Percentiles rank a stretch among this genome's conserved stretches.
These are phyloP conservation scores for Anorthoa munda DNA, from an alignment of 2,888 invertebrate species.

Conservation along the genomic window DNA sequence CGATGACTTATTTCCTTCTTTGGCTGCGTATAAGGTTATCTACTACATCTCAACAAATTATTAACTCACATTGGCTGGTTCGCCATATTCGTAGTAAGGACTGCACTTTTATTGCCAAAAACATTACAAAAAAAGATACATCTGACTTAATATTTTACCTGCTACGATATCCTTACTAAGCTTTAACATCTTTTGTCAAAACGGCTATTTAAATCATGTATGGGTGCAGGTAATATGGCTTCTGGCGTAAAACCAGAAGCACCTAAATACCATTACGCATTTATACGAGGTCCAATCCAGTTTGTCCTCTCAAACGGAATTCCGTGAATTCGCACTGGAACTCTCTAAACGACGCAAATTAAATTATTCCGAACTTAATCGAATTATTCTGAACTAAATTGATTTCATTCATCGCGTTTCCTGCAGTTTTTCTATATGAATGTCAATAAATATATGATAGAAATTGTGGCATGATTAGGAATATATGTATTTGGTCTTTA, in stretches of 20 bases:
- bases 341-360: constrained; percentile 42
- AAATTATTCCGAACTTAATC: constrained; percentile 49
- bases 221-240: constrained; percentile 48
- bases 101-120: constrained; percentile 47
- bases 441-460: constrained; percentile 15
- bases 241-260: constrained; percentile 66
- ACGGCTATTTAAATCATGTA: constrained; percentile 43
- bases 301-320: constrained; percentile 51
- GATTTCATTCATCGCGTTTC: constrained; percentile 34
- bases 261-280: constrained; percentile 62
- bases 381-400: constrained; percentile 47
- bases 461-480: constrained; percentile 1
- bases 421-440: constrained; percentile 20
- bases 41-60: constrained; percentile 57
- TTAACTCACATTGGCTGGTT: constrained; percentile 39
- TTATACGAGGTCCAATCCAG: constrained; percentile 54
- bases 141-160: constrained; percentile 24
- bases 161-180: constrained; percentile 22
- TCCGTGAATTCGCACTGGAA: constrained; percentile 44
- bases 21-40: constrained; percentile 61
- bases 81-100: constrained; percentile 42
- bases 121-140: constrained; percentile 32
- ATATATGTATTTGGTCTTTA: constrained; percentile 33
- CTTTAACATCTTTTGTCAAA: constrained; percentile 15
- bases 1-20: constrained; percentile 70